Conservation (phyloP, 2,888 invertebrate genomes). For the Molorchus minor region DNA sequence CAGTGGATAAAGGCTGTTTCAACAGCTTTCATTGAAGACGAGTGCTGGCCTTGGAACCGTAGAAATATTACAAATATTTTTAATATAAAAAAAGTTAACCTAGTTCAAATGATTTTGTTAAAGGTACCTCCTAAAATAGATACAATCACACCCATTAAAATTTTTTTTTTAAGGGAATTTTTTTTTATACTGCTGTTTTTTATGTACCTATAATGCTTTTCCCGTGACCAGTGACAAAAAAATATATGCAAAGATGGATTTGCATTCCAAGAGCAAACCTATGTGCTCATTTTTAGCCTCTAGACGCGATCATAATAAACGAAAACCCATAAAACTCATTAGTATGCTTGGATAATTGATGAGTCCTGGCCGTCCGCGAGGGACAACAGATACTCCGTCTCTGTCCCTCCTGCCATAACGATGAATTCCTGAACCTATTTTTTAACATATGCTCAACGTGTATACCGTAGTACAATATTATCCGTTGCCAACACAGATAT, state of each 20-base stretch:
- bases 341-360: constrained; percentile 54
- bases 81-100: too few relatives aligned
- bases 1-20: neutral
- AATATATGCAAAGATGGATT: constrained; percentile 25
- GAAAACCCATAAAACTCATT: constrained; percentile 57
- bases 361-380: constrained; percentile 44
- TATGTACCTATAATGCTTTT: too few relatives aligned
- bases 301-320: constrained; percentile 44
- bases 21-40: neutral
- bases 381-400: constrained; percentile 13
- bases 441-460: neutral
- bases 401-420: constrained; percentile 3
- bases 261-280: constrained; percentile 22
- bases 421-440: constrained; percentile 14
- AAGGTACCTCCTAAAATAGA: too few relatives aligned
- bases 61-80: too few relatives aligned
- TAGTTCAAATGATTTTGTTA: too few relatives aligned
- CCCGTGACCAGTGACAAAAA: too few relatives aligned
- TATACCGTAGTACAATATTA: constrained; percentile 8
- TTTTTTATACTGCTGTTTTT: too few relatives aligned
- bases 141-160: too few relatives aligned
- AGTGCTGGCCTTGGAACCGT: too few relatives aligned
- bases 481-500: constrained; percentile 1
- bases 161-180: too few relatives aligned
- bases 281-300: constrained; percentile 12